phyloP scores from a whole-genome alignment of 2,888 invertebrate species.

The Pherbina coryleti region DNA sequence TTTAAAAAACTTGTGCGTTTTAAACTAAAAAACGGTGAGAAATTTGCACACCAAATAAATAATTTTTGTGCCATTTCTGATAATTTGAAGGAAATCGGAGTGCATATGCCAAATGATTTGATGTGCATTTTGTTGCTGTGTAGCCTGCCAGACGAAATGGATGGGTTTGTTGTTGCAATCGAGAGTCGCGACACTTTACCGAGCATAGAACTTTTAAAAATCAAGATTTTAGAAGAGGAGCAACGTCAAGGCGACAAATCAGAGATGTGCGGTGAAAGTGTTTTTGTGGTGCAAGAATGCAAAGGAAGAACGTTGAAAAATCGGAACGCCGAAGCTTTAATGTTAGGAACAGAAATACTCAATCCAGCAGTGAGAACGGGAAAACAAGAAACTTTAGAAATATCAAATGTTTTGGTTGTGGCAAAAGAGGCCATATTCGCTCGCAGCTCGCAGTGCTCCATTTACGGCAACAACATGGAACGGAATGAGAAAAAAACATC shows the following conservation, averaged over 20 bases:
- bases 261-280: not conserved
- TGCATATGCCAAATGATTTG: conserved; percentile 36
- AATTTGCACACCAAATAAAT: conserved; percentile 29
- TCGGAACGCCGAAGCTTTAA: not conserved
- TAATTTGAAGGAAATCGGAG: conserved; percentile 39
- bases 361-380: not conserved
- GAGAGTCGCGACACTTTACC: conserved; percentile 39
- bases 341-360: not conserved
- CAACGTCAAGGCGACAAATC: not conserved
- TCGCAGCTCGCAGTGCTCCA: not conserved
- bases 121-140: conserved; percentile 38
- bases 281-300: not conserved
- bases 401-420: not conserved
- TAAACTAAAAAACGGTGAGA: conserved; percentile 25
- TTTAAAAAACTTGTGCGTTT: conserved; percentile 38
- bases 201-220: not conserved
- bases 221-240: conserved; percentile 29
- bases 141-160: conserved; percentile 41
- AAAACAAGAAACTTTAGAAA: not conserved
- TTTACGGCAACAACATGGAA: not conserved
- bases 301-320: not conserved
- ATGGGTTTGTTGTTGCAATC: conserved; percentile 41
- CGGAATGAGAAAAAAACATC: not conserved
- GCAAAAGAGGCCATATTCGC: conserved; percentile 2
- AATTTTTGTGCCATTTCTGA: conserved; percentile 39